A percentile compares a stretch with the other conserved stretches of the same genome.
Conservation (phyloP, 2,888 invertebrate genomes). For the Ormyrus nitidulus region DNA sequence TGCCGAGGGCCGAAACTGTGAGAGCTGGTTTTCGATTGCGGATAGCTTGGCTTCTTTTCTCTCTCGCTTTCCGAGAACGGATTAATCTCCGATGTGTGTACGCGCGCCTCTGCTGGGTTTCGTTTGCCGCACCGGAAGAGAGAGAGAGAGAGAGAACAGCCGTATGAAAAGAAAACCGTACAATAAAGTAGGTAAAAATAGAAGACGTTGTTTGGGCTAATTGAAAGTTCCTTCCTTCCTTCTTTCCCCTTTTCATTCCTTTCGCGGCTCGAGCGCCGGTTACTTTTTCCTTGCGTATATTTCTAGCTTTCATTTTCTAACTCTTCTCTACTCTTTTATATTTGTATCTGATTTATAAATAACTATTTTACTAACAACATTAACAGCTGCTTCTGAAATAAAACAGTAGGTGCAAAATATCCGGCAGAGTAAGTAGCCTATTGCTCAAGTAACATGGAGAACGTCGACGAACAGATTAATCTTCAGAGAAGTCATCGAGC, state of each 20-base stretch:
- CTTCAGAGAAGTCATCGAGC: too few relatives aligned
- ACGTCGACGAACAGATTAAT: too few relatives aligned
- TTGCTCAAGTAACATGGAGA: too few relatives aligned
- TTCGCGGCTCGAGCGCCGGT: background rate
- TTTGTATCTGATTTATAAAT: too few relatives aligned
- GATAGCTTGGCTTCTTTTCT: background rate
- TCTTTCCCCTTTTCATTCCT: conserved; percentile 20
- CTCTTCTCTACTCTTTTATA: background rate
- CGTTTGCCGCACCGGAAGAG: conserved; percentile 26
- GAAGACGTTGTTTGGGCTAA: conserved; percentile 24
- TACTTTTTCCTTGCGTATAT: conserved; percentile 9
- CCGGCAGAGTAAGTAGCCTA: too few relatives aligned
- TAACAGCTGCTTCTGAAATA: too few relatives aligned
- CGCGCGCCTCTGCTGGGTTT: background rate
- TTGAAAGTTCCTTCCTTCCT: conserved; percentile 33
- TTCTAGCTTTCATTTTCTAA: background rate
- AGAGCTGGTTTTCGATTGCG: background rate
- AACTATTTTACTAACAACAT: too few relatives aligned
- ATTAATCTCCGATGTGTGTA: too few relatives aligned
- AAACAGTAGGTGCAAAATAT: too few relatives aligned
- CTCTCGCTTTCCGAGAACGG: background rate
- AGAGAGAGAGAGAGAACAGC: background rate
- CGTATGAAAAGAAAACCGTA: background rate
- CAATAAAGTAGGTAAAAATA: conserved; percentile 33
- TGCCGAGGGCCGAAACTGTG: background rate